Conservation (phyloP, 30 jellyfish, hydroid and myxozoan genomes). For the Aurelia sp. region DNA sequence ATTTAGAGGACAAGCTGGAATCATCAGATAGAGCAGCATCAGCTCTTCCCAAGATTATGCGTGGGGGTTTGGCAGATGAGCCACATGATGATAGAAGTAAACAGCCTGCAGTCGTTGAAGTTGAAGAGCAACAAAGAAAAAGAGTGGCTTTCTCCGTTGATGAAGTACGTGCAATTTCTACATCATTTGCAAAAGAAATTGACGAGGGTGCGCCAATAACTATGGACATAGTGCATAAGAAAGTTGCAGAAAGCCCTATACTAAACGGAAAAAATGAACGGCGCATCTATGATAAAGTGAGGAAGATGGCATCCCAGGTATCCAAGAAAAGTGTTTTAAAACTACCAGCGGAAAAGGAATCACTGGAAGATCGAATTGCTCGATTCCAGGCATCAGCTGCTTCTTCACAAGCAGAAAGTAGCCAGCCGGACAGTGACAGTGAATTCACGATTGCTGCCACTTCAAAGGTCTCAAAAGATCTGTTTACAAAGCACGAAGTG, state of each 20-base stretch:
- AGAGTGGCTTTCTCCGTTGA: conserved; percentile 20
- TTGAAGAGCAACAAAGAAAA: no score
- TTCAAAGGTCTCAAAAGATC: conserved; percentile 35
- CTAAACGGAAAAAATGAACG: conserved; percentile 5
- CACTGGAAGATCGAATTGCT: conserved; percentile 24
- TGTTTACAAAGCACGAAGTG: conserved; percentile 16
- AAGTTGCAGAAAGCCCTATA: conserved; percentile 21
- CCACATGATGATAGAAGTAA: neutral
- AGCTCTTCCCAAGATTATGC: conserved; percentile 37
- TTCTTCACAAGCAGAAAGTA: neutral
- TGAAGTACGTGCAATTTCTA: conserved; percentile 15
- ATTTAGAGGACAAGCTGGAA: conserved; percentile 30
- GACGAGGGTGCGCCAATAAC: conserved; percentile 8
- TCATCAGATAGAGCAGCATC: conserved; percentile 62
- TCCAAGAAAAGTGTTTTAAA: conserved; percentile 10
- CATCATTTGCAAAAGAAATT: conserved; percentile 17
- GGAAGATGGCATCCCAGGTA: conserved; percentile 15
- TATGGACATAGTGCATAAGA: conserved; percentile 9
- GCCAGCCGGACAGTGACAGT: conserved; percentile 37
- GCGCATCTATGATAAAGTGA: conserved; percentile 41
- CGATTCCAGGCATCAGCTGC: conserved; percentile 9
- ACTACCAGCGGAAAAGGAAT: conserved; percentile 39
- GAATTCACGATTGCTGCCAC: conserved; percentile 15
- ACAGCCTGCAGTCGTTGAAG: no score
- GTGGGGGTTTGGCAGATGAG: neutral